A percentile compares a stretch with the other conserved stretches of the same genome.
Conservation (phyloP, 2,888 invertebrate genomes). For the Aleiodes alternator region DNA sequence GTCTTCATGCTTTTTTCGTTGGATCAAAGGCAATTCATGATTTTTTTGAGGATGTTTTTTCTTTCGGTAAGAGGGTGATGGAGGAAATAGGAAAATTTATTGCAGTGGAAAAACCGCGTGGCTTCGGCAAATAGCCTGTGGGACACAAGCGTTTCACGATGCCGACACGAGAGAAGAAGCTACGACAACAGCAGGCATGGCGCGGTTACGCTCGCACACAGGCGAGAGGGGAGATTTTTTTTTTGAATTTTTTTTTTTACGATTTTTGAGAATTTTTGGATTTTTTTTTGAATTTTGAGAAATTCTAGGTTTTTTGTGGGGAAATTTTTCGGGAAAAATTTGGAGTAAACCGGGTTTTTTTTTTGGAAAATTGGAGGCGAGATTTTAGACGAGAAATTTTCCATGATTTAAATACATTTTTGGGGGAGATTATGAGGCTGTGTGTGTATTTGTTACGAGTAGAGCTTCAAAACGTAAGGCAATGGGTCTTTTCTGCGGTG, state of each 20-base stretch:
- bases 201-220: constrained; percentile 54
- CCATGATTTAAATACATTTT: background rate
- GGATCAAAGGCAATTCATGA: background rate
- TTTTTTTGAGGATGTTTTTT: background rate
- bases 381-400: background rate
- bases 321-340: background rate
- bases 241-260: constrained; percentile 18
- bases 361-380: too few relatives aligned
- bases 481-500: background rate
- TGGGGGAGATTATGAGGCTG: background rate
- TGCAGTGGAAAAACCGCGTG: constrained; percentile 51
- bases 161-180: constrained; percentile 58
- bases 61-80: background rate
- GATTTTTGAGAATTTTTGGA: background rate
- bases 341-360: too few relatives aligned
- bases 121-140: constrained; percentile 53
- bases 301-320: background rate
- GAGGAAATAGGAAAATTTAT: background rate
- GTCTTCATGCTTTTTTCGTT: background rate
- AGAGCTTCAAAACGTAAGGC: background rate
- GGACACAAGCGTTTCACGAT: constrained; percentile 55
- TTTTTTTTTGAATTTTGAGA: background rate
- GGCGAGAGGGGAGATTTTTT: background rate
- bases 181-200: constrained; percentile 62
- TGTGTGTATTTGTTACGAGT: background rate